These are phyloP conservation scores for Chaetodon auriga DNA, from an alignment of 2,113 vertebrate species.

Conservation along the genomic window DNA sequence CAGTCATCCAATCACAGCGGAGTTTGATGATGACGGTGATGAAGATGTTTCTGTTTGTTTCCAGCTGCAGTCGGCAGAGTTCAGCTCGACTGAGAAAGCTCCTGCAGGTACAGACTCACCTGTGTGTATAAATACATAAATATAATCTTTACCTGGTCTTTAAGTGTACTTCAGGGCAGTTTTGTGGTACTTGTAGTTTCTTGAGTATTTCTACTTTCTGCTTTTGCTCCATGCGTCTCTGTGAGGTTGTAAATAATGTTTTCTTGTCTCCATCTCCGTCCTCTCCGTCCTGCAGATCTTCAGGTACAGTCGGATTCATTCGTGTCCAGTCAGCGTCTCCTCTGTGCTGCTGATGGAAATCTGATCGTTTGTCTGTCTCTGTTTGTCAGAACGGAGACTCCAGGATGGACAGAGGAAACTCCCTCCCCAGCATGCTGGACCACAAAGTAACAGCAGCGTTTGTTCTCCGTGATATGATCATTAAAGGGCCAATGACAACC, in stretches of 20 bases:
- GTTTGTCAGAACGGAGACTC: conserved; percentile 89
- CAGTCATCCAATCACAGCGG: neutral
- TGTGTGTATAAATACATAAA: too few relatives aligned
- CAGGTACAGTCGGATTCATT: conserved; percentile 60
- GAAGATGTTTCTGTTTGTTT: conserved; percentile 38
- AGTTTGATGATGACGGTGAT: neutral
- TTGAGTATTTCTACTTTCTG: too few relatives aligned
- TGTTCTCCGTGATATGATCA: too few relatives aligned
- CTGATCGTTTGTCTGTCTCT: conserved; percentile 10
- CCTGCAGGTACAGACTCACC: conserved; percentile 46
- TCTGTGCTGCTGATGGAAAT: neutral
- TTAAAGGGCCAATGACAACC: too few relatives aligned
- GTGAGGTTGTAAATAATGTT: neutral
- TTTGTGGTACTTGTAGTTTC: too few relatives aligned
- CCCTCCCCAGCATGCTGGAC: conserved; percentile 93
- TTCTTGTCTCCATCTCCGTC: neutral
- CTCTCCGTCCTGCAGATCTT: conserved; percentile 63
- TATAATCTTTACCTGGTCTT: too few relatives aligned
- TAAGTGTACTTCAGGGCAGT: too few relatives aligned
- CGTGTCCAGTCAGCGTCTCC: neutral
- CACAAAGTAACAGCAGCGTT: conserved; percentile 83
- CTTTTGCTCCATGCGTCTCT: neutral
- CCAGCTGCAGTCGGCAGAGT: conserved; percentile 92
- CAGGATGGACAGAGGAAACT: conserved; percentile 93
- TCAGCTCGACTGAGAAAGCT: conserved; percentile 82